Percentiles rank a stretch among this genome's conserved stretches.
phyloP scores from a whole-genome alignment of 2,888 invertebrate genomes.

The Synergus japonicus region DNA sequence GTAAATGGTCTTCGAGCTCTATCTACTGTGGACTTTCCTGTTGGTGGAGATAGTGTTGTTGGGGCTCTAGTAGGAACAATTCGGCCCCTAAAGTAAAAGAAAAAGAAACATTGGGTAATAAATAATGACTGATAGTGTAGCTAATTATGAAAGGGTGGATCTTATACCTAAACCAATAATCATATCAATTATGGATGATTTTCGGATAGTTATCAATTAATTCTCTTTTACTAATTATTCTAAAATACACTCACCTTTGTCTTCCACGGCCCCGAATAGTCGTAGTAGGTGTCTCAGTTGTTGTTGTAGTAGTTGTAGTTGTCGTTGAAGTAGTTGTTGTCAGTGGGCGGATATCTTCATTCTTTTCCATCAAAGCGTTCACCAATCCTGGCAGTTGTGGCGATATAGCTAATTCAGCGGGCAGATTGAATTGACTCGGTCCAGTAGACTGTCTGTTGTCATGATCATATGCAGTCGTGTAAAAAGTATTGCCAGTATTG shows the following conservation, averaged over 20 bases:
- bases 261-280: slow-evolving; percentile 67
- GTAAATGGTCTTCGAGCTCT: slow-evolving; percentile 69
- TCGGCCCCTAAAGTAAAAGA: slow-evolving; percentile 59
- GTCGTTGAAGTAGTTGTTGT: slow-evolving; percentile 63
- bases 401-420: slow-evolving; percentile 80
- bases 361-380: slow-evolving; percentile 81
- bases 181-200: neutral
- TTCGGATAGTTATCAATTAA: neutral
- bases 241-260: slow-evolving; percentile 61
- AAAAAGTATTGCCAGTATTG: slow-evolving; percentile 52
- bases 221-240: neutral
- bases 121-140: too few relatives aligned
- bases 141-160: too few relatives aligned
- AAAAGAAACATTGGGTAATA: neutral
- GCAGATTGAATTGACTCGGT: slow-evolving; percentile 79
- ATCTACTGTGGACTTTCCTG: slow-evolving; percentile 59
- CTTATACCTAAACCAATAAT: too few relatives aligned
- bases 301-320: slow-evolving; percentile 60
- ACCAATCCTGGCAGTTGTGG: slow-evolving; percentile 82
- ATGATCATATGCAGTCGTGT: slow-evolving; percentile 47
- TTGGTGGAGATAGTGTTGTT: slow-evolving; percentile 63
- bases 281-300: slow-evolving; percentile 62
- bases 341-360: slow-evolving; percentile 53
- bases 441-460: slow-evolving; percentile 57
- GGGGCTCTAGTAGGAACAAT: slow-evolving; percentile 62